Conservation (phyloP, 2,113 vertebrate species). For the Cromileptes altivelis region DNA sequence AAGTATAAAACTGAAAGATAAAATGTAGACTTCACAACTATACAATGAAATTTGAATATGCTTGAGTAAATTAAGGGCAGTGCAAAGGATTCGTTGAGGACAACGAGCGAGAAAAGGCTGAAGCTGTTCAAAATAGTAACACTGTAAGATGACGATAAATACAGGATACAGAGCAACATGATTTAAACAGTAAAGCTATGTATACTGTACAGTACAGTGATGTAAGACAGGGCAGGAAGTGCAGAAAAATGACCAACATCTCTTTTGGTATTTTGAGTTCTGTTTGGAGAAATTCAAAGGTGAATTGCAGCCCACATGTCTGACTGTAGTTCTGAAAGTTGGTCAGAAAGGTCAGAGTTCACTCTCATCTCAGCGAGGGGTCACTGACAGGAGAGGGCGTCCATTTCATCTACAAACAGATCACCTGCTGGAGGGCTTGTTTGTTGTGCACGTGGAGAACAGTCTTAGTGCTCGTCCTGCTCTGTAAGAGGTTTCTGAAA, state of each 20-base stretch:
- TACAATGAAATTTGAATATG: no score
- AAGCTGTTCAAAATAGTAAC: no score
- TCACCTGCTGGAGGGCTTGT: background rate
- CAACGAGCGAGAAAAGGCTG: no score
- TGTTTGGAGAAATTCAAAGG: conserved; percentile 14
- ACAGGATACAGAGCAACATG: no score
- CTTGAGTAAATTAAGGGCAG: no score
- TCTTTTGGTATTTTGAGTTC: background rate
- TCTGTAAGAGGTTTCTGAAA: background rate
- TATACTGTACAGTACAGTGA: background rate
- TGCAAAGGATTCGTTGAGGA: no score
- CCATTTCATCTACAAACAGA: conserved; percentile 52
- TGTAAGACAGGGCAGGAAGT: background rate
- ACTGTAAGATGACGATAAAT: no score
- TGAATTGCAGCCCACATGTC: background rate
- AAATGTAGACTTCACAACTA: no score
- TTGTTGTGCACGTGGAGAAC: background rate
- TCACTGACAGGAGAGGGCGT: background rate
- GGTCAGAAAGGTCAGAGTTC: conserved; percentile 37
- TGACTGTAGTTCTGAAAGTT: conserved; percentile 30
- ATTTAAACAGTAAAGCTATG: no score
- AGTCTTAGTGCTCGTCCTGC: accelerated
- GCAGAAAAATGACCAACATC: background rate
- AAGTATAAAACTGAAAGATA: no score
- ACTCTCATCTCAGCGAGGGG: conserved; percentile 44